Conservation (phyloP, 2,888 invertebrate genomes). For the Eilema depressum region DNA sequence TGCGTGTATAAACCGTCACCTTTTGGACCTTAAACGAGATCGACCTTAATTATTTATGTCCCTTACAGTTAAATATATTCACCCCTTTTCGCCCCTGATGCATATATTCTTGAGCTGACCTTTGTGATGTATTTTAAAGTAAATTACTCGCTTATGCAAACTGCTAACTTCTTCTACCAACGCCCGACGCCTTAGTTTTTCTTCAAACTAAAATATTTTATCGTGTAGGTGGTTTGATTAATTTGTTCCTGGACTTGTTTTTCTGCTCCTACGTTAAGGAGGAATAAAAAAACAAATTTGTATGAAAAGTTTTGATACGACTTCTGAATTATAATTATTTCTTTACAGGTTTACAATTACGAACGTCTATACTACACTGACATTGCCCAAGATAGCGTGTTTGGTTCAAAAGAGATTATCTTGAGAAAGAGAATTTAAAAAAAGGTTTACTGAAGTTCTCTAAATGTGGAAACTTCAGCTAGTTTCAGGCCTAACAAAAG, state of each 20-base stretch:
- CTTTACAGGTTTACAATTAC: too few species aligned
- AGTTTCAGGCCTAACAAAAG: neutral
- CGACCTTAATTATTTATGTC: conserved; percentile 29
- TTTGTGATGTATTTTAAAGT: conserved; percentile 19
- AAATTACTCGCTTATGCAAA: conserved; percentile 2
- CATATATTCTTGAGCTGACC: conserved; percentile 20
- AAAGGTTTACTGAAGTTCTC: neutral
- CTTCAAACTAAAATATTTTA: neutral
- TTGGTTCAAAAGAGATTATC: too few species aligned
- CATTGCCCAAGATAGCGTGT: too few species aligned
- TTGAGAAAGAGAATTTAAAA: neutral
- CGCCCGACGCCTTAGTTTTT: neutral
- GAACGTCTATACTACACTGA: too few species aligned
- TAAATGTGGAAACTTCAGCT: neutral
- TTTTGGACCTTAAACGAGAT: conserved; percentile 20
- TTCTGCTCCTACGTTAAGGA: too few species aligned
- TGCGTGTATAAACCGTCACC: conserved; percentile 11
- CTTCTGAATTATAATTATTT: too few species aligned
- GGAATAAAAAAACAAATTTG: too few species aligned
- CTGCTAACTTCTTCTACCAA: neutral
- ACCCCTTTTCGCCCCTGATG: conserved; percentile 13
- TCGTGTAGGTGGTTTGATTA: neutral
- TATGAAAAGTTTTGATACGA: too few species aligned
- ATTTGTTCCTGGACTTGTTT: neutral
- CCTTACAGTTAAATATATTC: conserved; percentile 23